Percentiles rank a stretch among this genome's conserved stretches.
These are phyloP conservation scores for Montifringilla adamsi DNA, from an alignment of 2,113 vertebrate genomes.

Conservation along the genomic window DNA sequence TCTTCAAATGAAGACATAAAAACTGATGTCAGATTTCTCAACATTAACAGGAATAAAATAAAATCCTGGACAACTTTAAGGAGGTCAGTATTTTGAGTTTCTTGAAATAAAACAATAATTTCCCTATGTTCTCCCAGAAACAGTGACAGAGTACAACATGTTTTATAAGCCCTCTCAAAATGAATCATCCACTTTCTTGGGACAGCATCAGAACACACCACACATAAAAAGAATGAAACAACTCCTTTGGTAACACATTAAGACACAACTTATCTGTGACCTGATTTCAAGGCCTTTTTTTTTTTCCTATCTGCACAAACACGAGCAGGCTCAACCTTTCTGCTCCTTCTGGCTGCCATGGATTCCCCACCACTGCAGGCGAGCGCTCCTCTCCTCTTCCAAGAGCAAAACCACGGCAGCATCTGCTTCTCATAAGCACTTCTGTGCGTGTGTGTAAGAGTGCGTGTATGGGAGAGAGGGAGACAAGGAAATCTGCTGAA, in stretches of 20 bases:
- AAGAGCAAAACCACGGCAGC: slow-evolving; percentile 51
- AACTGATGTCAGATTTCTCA: neutral
- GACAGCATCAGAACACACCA: neutral
- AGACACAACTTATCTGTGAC: neutral
- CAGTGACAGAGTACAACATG: slow-evolving; percentile 12
- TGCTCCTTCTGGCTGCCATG: neutral
- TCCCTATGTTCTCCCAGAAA: neutral
- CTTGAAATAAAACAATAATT: slow-evolving; percentile 3
- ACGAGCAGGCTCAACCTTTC: neutral
- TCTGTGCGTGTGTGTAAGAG: slow-evolving; percentile 17
- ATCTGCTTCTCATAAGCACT: slow-evolving; percentile 76
- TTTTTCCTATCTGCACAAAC: neutral
- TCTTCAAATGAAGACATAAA: neutral
- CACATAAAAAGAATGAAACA: neutral
- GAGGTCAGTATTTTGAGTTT: neutral
- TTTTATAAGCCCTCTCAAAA: slow-evolving; percentile 22
- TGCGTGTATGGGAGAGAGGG: neutral
- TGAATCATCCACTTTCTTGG: slow-evolving; percentile 29
- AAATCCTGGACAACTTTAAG: neutral
- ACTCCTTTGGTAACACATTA: neutral
- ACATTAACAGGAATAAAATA: neutral
- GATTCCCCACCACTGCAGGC: neutral
- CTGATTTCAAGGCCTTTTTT: neutral
- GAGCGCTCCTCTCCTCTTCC: slow-evolving; percentile 40
- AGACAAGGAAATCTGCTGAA: slow-evolving; percentile 54